phyloP scores from a whole-genome alignment of 2,797 vertebrate genomes.

The Gadopsis bispinosus region DNA sequence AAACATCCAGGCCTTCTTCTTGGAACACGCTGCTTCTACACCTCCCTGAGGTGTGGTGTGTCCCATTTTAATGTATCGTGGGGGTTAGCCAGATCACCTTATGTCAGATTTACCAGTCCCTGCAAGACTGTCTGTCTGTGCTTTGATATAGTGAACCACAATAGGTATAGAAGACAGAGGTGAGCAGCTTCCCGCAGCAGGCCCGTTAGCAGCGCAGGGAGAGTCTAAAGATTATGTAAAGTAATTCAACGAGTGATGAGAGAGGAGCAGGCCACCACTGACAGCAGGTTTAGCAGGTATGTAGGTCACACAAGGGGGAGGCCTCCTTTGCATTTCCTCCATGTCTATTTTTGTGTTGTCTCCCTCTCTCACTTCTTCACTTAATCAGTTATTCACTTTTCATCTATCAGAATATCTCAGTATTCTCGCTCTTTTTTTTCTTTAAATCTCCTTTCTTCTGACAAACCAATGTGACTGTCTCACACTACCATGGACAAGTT shows the following conservation, averaged over 20 bases:
- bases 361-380: slow-evolving; percentile 66
- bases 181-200: slow-evolving; percentile 54
- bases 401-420: slow-evolving; percentile 60
- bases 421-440: slow-evolving; percentile 40
- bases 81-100: slow-evolving; percentile 41
- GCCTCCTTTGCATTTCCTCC: slow-evolving; percentile 75
- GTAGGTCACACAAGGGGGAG: slow-evolving; percentile 83
- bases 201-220: slow-evolving; percentile 45
- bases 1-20: slow-evolving; percentile 25
- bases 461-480: slow-evolving; percentile 53
- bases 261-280: slow-evolving; percentile 79
- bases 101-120: slow-evolving; percentile 43
- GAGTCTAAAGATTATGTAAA: slow-evolving; percentile 85
- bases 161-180: slow-evolving; percentile 63
- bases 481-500: slow-evolving; percentile 44
- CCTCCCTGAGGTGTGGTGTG: slow-evolving; percentile 15
- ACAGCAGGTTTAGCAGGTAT: slow-evolving; percentile 84
- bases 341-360: slow-evolving; percentile 82
- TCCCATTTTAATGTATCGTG: slow-evolving; percentile 47
- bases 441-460: slow-evolving; percentile 31
- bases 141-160: slow-evolving; percentile 61
- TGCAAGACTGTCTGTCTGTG: slow-evolving; percentile 36
- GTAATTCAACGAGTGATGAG: slow-evolving; percentile 82
- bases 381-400: slow-evolving; percentile 80
- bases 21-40: slow-evolving; percentile 19